Evolutionary conservation across 2,888 invertebrate genomes (phyloP).

Genomic region (Hesperia comma): DNA sequence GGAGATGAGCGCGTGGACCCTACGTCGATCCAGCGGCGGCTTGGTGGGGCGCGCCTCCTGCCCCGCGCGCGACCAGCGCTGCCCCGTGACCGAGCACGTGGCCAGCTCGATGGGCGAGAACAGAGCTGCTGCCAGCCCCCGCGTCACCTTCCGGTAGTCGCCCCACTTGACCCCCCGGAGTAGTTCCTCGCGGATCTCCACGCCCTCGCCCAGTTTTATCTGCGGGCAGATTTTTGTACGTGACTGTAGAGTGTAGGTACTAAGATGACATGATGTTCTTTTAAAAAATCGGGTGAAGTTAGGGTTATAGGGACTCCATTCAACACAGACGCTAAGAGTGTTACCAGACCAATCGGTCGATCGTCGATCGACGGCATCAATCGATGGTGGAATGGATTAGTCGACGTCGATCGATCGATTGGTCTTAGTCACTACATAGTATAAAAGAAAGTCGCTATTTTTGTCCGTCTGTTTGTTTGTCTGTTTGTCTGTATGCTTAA

Average conservation of each 20-base stretch:
- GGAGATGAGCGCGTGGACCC: conserved; percentile 90
- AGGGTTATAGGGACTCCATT: too few species aligned
- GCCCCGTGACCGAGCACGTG: conserved; percentile 89
- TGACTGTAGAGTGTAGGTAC: too few species aligned
- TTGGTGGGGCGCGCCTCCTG: conserved; percentile 89
- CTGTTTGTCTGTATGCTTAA: too few species aligned
- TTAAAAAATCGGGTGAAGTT: too few species aligned
- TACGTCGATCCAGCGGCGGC: conserved; percentile 88
- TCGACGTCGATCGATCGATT: too few species aligned
- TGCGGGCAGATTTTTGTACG: conserved; percentile 51
- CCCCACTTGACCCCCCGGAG: conserved; percentile 89
- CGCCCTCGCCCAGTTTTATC: conserved; percentile 89
- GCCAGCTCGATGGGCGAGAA: conserved; percentile 90
- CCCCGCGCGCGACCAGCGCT: conserved; percentile 89
- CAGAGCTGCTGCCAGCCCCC: conserved; percentile 88
- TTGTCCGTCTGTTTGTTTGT: too few species aligned
- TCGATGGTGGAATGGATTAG: too few species aligned
- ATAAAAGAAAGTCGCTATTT: too few species aligned
- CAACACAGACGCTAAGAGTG: too few species aligned
- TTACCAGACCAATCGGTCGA: too few species aligned
- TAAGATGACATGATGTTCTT: background rate
- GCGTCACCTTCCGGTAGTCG: conserved; percentile 89
- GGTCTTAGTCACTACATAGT: too few species aligned
- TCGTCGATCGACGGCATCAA: too few species aligned
- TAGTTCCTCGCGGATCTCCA: conserved; percentile 88